Evolutionary conservation across 2,113 vertebrate genomes (phyloP).

Genomic region (Chaetodon trifascialis): DNA sequence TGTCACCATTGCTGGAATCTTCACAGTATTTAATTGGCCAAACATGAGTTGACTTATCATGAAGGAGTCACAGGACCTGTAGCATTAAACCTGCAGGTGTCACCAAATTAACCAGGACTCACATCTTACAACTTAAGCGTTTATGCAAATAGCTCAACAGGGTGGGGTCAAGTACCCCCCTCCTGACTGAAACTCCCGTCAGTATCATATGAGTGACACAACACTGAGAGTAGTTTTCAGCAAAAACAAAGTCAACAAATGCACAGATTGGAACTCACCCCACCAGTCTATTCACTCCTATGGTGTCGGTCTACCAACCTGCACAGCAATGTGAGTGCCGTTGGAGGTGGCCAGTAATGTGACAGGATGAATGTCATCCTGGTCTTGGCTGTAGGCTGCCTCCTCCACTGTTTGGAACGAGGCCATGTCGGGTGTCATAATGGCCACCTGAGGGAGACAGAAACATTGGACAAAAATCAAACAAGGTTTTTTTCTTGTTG

Average conservation of each 20-base stretch:
- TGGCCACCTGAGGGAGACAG: constrained; percentile 91
- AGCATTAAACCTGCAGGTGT: too few species aligned
- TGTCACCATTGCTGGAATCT: too few species aligned
- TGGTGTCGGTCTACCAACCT: constrained; percentile 83
- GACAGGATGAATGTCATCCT: constrained; percentile 92
- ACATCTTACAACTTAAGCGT: neutral
- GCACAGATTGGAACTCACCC: neutral
- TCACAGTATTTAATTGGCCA: too few species aligned
- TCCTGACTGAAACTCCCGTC: constrained; percentile 5
- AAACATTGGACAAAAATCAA: neutral
- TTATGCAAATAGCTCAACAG: constrained; percentile 27
- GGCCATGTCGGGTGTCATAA: constrained; percentile 96
- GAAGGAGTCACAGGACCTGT: too few species aligned
- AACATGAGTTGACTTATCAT: too few species aligned
- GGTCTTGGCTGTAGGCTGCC: constrained; percentile 90
- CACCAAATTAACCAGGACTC: too few species aligned
- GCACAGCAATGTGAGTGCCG: constrained; percentile 98
- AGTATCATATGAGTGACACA: neutral
- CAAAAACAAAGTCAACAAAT: neutral
- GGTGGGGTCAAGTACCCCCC: constrained; percentile 21
- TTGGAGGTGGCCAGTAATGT: constrained; percentile 97
- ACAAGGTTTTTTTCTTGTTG: neutral
- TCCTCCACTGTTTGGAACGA: constrained; percentile 92
- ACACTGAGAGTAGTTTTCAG: neutral
- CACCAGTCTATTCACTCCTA: neutral